Evolutionary conservation across 2,888 invertebrate genomes (phyloP).

Genomic region (Orthosia cruda): DNA sequence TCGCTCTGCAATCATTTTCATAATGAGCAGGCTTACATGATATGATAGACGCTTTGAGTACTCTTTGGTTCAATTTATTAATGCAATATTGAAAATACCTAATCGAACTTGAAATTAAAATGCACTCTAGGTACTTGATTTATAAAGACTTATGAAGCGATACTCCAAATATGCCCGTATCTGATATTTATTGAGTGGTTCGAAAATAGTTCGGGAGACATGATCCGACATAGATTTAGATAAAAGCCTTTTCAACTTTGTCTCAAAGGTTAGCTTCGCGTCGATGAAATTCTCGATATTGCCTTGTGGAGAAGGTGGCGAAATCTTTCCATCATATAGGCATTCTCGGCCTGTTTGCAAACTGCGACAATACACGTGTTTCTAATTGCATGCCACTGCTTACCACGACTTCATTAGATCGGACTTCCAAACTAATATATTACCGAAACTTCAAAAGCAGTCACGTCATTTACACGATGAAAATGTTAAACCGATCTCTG

Average conservation of each 20-base stretch:
- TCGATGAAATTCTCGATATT: background rate
- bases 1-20: background rate
- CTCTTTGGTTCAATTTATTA: background rate
- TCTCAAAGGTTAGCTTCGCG: background rate
- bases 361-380: background rate
- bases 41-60: background rate
- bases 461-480: constrained; percentile 3
- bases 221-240: too few relatives aligned
- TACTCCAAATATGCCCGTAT: background rate
- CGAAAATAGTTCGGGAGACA: background rate
- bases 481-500: constrained; percentile 3
- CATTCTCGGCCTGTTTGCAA: background rate
- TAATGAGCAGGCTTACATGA: background rate
- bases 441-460: constrained; percentile 2
- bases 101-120: background rate
- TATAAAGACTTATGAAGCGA: background rate
- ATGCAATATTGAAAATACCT: background rate
- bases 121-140: background rate
- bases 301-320: too few relatives aligned
- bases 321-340: background rate
- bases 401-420: background rate
- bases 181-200: background rate
- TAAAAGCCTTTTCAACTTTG: constrained; percentile 2
- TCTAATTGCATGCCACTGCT: background rate
- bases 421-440: constrained; percentile 2